Conservation (phyloP, 2,797 vertebrate species). For the Silurus lanzhouensis region DNA sequence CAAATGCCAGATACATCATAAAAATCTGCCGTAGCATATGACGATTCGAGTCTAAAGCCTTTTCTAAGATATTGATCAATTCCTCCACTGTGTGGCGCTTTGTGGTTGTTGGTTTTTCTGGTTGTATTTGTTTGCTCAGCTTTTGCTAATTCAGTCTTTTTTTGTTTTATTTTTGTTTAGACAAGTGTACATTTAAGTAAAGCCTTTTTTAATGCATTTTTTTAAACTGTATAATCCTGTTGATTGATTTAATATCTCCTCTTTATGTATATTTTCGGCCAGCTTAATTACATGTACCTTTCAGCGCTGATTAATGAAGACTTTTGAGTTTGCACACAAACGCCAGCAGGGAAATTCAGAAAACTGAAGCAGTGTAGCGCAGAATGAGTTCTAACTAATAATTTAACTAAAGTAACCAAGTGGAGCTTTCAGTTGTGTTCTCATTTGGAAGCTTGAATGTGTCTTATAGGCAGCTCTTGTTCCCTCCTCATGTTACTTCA, state of each 20-base stretch:
- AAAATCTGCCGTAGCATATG: not conserved
- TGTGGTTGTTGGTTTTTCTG: not conserved
- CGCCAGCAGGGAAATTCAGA: not conserved
- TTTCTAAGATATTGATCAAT: not conserved
- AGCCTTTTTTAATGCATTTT: conserved; percentile 2
- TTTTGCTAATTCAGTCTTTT: too few species aligned
- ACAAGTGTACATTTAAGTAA: not conserved
- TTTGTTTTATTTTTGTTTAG: not conserved
- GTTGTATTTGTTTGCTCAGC: not conserved
- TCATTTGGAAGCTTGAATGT: not conserved
- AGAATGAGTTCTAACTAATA: not conserved
- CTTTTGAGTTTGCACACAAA: not conserved
- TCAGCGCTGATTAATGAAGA: not conserved
- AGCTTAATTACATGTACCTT: not conserved
- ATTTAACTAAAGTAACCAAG: not conserved
- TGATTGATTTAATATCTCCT: not conserved
- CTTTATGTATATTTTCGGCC: too few species aligned
- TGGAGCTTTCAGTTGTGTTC: not conserved
- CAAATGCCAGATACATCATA: not conserved
- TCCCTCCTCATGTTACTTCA: not conserved
- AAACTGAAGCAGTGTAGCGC: not conserved
- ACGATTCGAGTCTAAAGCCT: not conserved
- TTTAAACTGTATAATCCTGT: not conserved
- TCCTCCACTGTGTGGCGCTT: conserved; percentile 12
- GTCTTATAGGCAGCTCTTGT: not conserved